Percentiles rank a stretch among this genome's conserved stretches.
Conservation (phyloP, 2,797 vertebrate genomes). For the Phataginus tricuspis region DNA sequence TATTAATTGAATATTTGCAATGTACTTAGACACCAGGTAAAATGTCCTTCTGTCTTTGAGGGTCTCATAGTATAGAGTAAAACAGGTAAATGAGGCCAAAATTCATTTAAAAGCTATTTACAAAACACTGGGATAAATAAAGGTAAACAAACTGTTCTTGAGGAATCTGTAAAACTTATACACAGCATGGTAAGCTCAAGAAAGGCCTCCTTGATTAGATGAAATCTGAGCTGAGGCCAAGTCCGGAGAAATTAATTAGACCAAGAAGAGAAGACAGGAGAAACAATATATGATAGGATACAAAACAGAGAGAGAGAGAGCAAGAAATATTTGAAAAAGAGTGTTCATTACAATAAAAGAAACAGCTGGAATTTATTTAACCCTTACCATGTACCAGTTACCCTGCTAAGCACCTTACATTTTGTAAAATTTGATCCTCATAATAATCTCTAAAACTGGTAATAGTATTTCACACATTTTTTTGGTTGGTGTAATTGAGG, state of each 20-base stretch:
- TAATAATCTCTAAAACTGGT: not conserved
- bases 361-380: not conserved
- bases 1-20: not conserved
- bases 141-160: not conserved
- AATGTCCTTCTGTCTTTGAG: not conserved
- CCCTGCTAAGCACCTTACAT: not conserved
- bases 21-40: not conserved
- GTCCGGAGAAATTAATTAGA: not conserved
- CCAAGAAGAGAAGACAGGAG: not conserved
- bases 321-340: not conserved
- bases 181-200: not conserved
- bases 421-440: not conserved
- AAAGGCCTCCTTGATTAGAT: not conserved
- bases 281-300: not conserved
- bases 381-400: not conserved
- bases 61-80: not conserved
- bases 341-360: not conserved
- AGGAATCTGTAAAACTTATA: not conserved
- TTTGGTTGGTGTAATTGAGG: not conserved
- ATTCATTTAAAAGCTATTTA: not conserved
- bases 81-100: not conserved
- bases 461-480: not conserved
- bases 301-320: not conserved
- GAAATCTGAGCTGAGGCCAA: conserved; percentile 3
- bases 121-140: not conserved